Base-by-base conservation (phyloP, 2,888 invertebrate species). In the Eupithecia subumbrata region DNA sequence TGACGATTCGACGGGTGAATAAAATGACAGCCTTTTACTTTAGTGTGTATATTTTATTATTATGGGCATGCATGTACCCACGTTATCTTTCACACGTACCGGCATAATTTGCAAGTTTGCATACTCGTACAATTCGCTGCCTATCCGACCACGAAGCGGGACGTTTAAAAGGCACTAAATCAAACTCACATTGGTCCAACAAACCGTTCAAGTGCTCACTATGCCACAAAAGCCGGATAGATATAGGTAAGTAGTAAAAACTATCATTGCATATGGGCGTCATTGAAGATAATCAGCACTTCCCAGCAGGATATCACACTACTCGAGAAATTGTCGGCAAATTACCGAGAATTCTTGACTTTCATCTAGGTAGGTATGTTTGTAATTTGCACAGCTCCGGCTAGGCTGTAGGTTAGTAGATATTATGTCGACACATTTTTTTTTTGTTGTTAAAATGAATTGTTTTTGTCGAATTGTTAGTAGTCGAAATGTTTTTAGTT, bases 281-380 rank as follows among this genome's bases (percentile, higher is more conserved):
- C 34, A 18, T 16, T 64, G 34, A 12, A 64, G 25, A n/a, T 66
- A 66, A 66, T 66, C n/a, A 8, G n/a, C 34, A 37, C 66, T 37
- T 66, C 37, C 37, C 37, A 40, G 37, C 66, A 34, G 66, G 66
- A 66, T 66, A 37, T n/a, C 34, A 66, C 22, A 22, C 56, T 37
- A 22, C 56, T 37, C 37, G 25, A 64, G 66, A n/a, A 37, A 66
- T 64, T 34, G 64, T 64, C 64, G 30, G 66, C 66, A 12, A 56
- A 66, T 66, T 37, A 37, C 37, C n/a, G 37, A 37, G 11, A 66
- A 37, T 25, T 63, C 30, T 63, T 30, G 34, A 7, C 66, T 40
- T 37, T 25, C n/a, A 66, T 37, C 34, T 37, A 37, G 40, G 66
- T 66, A n/a, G n/a, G n/a, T n/a, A n/a, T n/a, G n/a, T 66, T 66